These are phyloP conservation scores for Leucoraja ocellata DNA, from an alignment of 2,797 vertebrate genomes.

Conservation along the genomic window DNA sequence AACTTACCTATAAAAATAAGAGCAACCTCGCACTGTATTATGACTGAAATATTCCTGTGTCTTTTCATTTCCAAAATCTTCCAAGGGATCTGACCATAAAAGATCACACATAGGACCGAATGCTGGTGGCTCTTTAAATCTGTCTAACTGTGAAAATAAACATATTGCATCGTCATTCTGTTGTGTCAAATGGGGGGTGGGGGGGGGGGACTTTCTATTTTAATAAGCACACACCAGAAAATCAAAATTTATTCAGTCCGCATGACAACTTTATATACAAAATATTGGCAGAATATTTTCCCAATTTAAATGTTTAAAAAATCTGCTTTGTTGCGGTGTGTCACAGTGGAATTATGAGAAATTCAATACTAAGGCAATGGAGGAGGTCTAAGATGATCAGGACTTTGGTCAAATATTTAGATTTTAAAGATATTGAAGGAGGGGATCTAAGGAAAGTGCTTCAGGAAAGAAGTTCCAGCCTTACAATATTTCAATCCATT, in stretches of 20 bases:
- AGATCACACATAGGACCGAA: constrained; percentile 75
- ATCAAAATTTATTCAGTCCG: neutral
- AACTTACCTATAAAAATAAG: constrained; percentile 72
- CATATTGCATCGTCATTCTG: neutral
- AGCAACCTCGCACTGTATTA: constrained; percentile 73
- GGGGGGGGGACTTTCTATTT: neutral
- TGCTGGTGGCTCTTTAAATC: constrained; percentile 72
- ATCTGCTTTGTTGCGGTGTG: neutral
- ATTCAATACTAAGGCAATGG: neutral
- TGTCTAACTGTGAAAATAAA: constrained; percentile 58
- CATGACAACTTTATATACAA: neutral
- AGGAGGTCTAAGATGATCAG: neutral
- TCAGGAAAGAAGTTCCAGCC: neutral
- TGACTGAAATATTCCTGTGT: constrained; percentile 73
- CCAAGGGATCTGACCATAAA: constrained; percentile 70
- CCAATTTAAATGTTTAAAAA: neutral
- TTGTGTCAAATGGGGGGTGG: too few relatives aligned
- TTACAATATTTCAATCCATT: neutral
- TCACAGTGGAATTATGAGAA: neutral
- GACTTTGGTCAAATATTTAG: neutral
- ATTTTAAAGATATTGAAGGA: neutral
- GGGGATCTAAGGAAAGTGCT: neutral
- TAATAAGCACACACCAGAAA: neutral
- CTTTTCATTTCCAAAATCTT: constrained; percentile 74
- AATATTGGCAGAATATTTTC: neutral